Percentiles rank a stretch among this genome's conserved stretches.
Evolutionary conservation across 2,888 invertebrate species (phyloP).

Genomic region (Erebia epiphron): DNA sequence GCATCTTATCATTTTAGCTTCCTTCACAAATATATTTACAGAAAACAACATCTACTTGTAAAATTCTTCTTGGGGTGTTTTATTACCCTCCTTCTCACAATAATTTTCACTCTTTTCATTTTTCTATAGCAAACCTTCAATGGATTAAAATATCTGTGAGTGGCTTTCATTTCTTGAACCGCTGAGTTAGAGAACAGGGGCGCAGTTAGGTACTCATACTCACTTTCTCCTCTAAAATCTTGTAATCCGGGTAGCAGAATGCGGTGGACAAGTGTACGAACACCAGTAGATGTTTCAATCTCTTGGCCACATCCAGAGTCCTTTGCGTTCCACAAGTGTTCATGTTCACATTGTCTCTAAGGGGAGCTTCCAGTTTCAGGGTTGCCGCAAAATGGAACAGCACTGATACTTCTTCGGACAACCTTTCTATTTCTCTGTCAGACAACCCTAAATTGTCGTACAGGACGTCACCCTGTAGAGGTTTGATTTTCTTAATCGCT

Average conservation of each 20-base stretch:
- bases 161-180: no score
- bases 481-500: constrained; percentile 87
- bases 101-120: no score
- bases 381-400: constrained; percentile 97
- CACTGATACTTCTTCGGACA: constrained; percentile 88
- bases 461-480: constrained; percentile 89
- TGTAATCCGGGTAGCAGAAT: constrained; percentile 96
- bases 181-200: no score
- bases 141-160: no score
- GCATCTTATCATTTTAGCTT: no score
- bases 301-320: constrained; percentile 88
- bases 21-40: no score
- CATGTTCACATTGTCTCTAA: constrained; percentile 93
- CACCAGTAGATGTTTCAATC: constrained; percentile 87
- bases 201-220: constrained; percentile 18
- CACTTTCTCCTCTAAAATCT: constrained; percentile 70
- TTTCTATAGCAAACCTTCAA: no score
- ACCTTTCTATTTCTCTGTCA: constrained; percentile 78
- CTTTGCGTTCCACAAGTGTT: constrained; percentile 94
- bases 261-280: constrained; percentile 97
- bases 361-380: constrained; percentile 92
- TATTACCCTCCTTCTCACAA: no score
- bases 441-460: constrained; percentile 84
- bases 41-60: no score
- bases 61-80: no score